Base-by-base conservation (phyloP, 2,113 vertebrate genomes). In the Pedionomus torquatus region DNA sequence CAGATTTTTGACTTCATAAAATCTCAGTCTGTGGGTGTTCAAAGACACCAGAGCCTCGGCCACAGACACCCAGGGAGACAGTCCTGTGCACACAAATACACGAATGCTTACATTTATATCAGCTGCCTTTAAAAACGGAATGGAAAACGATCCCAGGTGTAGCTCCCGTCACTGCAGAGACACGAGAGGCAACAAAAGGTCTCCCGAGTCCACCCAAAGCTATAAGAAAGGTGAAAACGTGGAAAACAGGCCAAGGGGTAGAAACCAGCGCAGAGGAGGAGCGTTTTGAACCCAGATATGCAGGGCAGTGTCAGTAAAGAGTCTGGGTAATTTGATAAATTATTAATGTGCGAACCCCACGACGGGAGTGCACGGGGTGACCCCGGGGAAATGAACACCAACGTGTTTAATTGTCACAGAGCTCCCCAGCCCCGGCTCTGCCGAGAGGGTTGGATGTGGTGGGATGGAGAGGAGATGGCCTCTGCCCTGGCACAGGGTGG, bases 361-460 rank as follows among this genome's bases (percentile, higher is more conserved):
- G 46, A 64, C 61, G 82, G 5, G 24, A 75, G 83, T 3, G 60
- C 46, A 28, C 81, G 60, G 41, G 60, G 93, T 87, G 77, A 84
- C 72, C 81, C 35, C 60, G 46, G 74, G 93, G 85, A 96, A 91
- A 90, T 78, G 87, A 89, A 91, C 58, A 87, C 70, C 11, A 26
- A 44, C 66, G 79, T 8, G 31, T 41, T 75, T 66, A 0, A 49
- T 75, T 30, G 74, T 21, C 82, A 14, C 25, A 44, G 44, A 64
- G 10, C 82, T n/a, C 51, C 37, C 52, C 28, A 44, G 74, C 3
- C 9, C 9, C 2, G 5, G 60, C 13, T 60, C 71, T 70, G 88
- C 30, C 9, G 8, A 11, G 43, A 74, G 3, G 65, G 13, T 4
- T 2, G 5, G 1, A 1, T 3, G 2, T 0, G n/a, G 41, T 24